A percentile compares a stretch with the other conserved stretches of the same genome.
Conservation (phyloP, 2,888 invertebrate species). For the Ctenicera cuprea region DNA sequence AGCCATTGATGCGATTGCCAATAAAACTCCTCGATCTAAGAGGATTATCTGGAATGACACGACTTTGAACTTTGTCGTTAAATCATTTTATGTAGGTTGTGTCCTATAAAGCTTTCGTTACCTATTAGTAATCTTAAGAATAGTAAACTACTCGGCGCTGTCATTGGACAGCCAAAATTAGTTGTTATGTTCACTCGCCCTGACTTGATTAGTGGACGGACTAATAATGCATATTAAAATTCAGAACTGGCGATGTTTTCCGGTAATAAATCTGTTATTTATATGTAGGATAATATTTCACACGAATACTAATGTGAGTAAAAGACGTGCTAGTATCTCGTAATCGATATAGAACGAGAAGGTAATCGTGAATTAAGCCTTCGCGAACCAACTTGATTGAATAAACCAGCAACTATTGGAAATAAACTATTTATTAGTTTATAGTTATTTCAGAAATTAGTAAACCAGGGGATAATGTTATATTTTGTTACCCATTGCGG, state of each 20-base stretch:
- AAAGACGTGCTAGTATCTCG: conserved; percentile 4
- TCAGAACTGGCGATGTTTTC: neutral
- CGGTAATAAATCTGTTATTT: conserved; percentile 21
- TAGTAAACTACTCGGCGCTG: neutral
- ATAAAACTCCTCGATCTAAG: neutral
- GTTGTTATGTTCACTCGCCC: conserved; percentile 3
- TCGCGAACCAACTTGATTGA: neutral
- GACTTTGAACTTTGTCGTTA: conserved; percentile 19
- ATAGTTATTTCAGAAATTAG: no score
- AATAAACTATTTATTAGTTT: no score
- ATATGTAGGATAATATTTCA: neutral
- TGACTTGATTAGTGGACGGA: neutral
- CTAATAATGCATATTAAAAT: conserved; percentile 24
- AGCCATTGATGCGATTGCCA: conserved; percentile 3
- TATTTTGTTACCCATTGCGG: no score
- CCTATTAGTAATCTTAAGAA: conserved; percentile 6
- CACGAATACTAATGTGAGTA: conserved; percentile 9
- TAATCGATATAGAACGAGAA: conserved; percentile 15
- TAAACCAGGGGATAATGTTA: no score
- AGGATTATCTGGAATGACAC: conserved; percentile 14
- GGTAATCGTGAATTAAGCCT: conserved; percentile 6
- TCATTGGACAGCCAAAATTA: neutral
- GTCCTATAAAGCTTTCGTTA: neutral
- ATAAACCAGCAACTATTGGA: neutral
- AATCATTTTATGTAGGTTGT: conserved; percentile 17